Evolutionary conservation across 2,888 invertebrate genomes (phyloP), one percentile per base, ranked within the genome.

Genomic region (Bellardia bayeri): DNA sequence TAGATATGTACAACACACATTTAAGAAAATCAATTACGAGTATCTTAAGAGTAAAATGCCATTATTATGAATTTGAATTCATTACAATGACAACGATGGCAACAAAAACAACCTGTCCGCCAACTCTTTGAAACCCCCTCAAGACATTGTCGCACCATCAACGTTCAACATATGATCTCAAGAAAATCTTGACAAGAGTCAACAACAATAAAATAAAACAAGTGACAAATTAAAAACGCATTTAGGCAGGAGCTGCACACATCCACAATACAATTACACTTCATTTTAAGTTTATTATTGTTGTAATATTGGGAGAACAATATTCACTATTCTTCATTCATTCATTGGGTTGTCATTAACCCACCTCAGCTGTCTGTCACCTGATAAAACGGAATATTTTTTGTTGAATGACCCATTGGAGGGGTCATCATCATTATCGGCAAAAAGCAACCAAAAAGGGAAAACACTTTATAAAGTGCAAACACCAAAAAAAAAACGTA

Each of bases 141-240:
- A 37, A 63, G 2, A 56, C n/a, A 51, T n/a, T 14, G 13, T n/a
- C 5, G 2, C 51, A 56, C 16, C 9, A 56, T 8, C 56, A 56
- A 23, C 13, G 2, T 64, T 51, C 40, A 58, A 9, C 76, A 9
- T 9, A 4, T 14, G 4, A 51, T 40, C 3, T 64, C 14, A 64
- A 63, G 23, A 45, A 16, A 14, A 51, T 64, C 37, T 75, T 23
- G 16, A 13, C 51, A 71, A 51, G 16, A 16, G 37, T 40, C 54
- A 13, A 42, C 40, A 58, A 14, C 72, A 72, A 58, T 58, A 23
- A 23, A 78, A 45, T 58, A 63, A 78, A 76, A 72, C n/a, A 84
- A 79, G 49, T 79, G 78, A 72, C 72, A 79, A 72, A 79, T 84
- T 84, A 72, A 78, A 84, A 84, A 78, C 23, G 40, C 83, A 66